phyloP scores from a whole-genome alignment of 1,140 invertebrate species.

The Aphelenchoides fujianensis region DNA sequence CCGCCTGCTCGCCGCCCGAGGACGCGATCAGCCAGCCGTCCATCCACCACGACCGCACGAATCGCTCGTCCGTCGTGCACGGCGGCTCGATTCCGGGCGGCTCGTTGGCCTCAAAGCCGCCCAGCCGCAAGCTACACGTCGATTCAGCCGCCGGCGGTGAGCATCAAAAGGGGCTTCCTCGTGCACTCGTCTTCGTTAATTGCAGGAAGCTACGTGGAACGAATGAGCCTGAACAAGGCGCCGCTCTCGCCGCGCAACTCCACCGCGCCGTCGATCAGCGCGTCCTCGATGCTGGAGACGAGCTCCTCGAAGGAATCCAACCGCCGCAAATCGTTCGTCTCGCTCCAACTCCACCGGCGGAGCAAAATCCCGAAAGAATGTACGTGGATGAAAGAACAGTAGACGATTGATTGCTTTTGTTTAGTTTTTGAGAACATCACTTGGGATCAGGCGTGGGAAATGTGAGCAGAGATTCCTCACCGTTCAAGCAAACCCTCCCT shows the following conservation, averaged over 20 bases:
- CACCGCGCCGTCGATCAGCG: slow-evolving; percentile 58
- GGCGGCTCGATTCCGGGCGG: no score
- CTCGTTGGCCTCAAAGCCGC: no score
- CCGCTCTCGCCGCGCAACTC: slow-evolving; percentile 59
- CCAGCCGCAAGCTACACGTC: slow-evolving; percentile 1
- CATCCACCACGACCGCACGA: neutral
- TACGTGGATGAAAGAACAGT: no score
- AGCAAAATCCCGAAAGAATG: slow-evolving; percentile 57
- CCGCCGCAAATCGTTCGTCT: slow-evolving; percentile 58
- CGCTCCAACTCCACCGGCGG: slow-evolving; percentile 55
- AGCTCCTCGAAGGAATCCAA: slow-evolving; percentile 53
- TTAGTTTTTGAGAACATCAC: slow-evolving; percentile 56
- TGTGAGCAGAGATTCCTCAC: no score
- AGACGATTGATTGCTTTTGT: no score
- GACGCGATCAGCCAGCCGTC: neutral
- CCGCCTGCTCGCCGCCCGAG: slow-evolving; percentile 32
- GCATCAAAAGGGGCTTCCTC: no score
- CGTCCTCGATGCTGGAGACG: slow-evolving; percentile 61
- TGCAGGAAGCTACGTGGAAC: slow-evolving; percentile 42
- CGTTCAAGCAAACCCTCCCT: no score
- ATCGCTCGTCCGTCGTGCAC: no score
- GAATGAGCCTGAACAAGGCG: slow-evolving; percentile 50
- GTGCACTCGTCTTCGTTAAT: neutral
- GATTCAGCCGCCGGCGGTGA: neutral
- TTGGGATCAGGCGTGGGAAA: slow-evolving; percentile 61